Conservation (phyloP, 1,140 invertebrate species). For the Trissolcus basalis region DNA sequence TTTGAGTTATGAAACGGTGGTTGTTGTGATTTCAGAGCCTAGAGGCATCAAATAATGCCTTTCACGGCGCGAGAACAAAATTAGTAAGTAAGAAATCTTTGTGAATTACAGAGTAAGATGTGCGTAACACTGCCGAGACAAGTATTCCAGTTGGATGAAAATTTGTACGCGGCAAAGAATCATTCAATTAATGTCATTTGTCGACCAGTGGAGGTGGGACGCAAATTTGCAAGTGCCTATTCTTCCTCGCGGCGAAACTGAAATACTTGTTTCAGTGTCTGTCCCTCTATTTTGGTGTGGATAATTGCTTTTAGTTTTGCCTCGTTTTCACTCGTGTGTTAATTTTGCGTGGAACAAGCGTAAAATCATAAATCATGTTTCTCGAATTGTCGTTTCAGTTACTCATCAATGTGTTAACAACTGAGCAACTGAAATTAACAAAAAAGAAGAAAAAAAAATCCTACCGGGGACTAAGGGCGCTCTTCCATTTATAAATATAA, state of each 20-base stretch:
- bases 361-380: conserved; percentile 10
- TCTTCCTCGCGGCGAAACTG: conserved; percentile 31
- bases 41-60: conserved; percentile 78
- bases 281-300: conserved; percentile 44
- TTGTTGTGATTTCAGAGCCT: conserved; percentile 78
- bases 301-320: conserved; percentile 58
- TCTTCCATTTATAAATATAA: no score
- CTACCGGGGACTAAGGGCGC: no score
- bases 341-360: conserved; percentile 54
- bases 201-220: no score
- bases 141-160: conserved; percentile 48
- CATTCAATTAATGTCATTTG: neutral
- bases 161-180: conserved; percentile 3
- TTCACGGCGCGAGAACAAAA: conserved; percentile 77
- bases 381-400: no score
- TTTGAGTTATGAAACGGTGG: conserved; percentile 68
- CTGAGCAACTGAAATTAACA: no score
- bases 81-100: conserved; percentile 77
- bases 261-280: conserved; percentile 55
- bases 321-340: no score
- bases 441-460: no score
- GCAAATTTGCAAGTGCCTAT: no score
- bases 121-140: conserved; percentile 55
- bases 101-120: conserved; percentile 72
- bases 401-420: no score